Conservation (phyloP, 1,140 invertebrate species). For the Panulirus ornatus region DNA sequence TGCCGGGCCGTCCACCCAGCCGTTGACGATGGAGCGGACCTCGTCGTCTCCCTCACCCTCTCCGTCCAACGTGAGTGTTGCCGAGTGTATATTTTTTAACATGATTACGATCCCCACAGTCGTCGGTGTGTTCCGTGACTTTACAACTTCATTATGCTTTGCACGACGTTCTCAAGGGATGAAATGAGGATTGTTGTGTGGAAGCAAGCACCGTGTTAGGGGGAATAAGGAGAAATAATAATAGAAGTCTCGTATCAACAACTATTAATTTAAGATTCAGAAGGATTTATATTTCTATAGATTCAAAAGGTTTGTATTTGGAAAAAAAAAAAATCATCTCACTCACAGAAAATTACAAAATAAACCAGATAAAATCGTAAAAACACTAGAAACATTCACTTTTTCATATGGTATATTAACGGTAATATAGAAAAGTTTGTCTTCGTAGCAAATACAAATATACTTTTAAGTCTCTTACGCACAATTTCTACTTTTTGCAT, state of each 20-base stretch:
- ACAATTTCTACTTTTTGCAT: too few relatives aligned
- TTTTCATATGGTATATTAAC: too few relatives aligned
- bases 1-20: conserved; percentile 12
- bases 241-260: not conserved
- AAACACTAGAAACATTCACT: too few relatives aligned
- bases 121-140: too few relatives aligned
- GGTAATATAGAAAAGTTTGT: too few relatives aligned
- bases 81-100: not conserved
- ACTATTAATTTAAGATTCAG: not conserved
- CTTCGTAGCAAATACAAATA: too few relatives aligned
- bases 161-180: too few relatives aligned
- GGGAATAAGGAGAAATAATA: not conserved
- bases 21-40: not conserved
- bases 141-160: not conserved
- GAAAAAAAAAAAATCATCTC: too few relatives aligned
- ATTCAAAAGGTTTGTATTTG: too few relatives aligned
- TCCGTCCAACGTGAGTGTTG: conserved; percentile 15
- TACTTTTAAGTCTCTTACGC: too few relatives aligned
- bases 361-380: too few relatives aligned
- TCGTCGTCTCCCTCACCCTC: not conserved
- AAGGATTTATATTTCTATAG: not conserved
- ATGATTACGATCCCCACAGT: not conserved
- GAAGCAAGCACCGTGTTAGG: not conserved
- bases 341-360: too few relatives aligned
- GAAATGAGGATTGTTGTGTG: not conserved